Base-by-base conservation (phyloP, 2,113 vertebrate species). In the Apistogramma diplotaenia region DNA sequence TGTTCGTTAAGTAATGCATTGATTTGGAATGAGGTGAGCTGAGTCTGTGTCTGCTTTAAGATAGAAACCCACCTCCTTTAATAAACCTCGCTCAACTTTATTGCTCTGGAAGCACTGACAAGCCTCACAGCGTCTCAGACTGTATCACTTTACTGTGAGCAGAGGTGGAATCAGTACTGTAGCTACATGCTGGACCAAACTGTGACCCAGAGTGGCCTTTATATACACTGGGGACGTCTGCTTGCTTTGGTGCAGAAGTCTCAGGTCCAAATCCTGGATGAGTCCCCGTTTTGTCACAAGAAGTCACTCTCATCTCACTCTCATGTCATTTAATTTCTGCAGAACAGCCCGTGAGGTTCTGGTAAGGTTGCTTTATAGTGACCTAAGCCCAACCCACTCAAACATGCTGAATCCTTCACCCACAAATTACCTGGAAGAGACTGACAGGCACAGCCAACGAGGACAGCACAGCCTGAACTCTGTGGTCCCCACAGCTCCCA, bases 51-150 rank as follows among this genome's bases (percentile, higher is more conserved):
- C 40, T 40, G 31, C 78, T 43, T 53, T 37, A 18, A 56, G 65
- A 78, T 11, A 31, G 37, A 74, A 7, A 12, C 19, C 76, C 25
- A 40, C 19, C 67, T 73, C 16, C 51, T 73, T 60, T 54, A 35
- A 74, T 40, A 55, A 71, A 35, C n/a, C n/a, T 6, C 13, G 5
- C 57, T 61, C 6, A 31, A 8, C 70, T 54, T 70, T 80, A 77
- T 77, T 73, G 49, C 56, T 82, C 31, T 46, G 16, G 49, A 78
- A 74, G 54, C 54, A 31, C 21, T 37, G 61, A 76, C 33, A 57
- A 76, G 67, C 51, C 43, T 86, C 19, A 72, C 18, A 51, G 40
- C 31, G 31, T 55, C 55, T 40, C 13, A 79, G 56, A 27, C 16
- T 72, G 16, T 15, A 13, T 81, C 18, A 37, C 55, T 71, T 78